phyloP scores from a whole-genome alignment of 2,797 vertebrate species.

The Moxostoma hubbsi region DNA sequence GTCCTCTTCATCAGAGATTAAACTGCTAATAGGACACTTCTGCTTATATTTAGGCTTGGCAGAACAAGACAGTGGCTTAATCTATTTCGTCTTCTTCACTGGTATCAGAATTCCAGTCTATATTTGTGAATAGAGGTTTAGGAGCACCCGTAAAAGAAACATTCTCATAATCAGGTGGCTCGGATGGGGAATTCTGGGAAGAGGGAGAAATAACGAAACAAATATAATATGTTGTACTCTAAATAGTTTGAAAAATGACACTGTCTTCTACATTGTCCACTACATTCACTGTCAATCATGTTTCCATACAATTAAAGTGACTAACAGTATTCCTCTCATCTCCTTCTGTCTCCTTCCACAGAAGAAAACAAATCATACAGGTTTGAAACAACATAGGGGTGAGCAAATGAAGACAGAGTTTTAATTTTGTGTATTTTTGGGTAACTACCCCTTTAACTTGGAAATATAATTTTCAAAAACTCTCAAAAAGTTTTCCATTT shows the following conservation, averaged over 20 bases:
- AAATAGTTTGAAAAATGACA: background rate
- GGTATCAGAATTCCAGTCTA: conserved; percentile 46
- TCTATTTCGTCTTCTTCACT: conserved; percentile 49
- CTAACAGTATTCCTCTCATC: too few relatives aligned
- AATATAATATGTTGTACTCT: background rate
- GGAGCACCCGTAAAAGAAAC: conserved; percentile 7
- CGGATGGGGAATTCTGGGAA: conserved; percentile 8
- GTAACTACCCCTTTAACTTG: too few relatives aligned
- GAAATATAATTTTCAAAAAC: too few relatives aligned
- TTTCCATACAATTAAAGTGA: too few relatives aligned
- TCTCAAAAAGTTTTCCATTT: too few relatives aligned
- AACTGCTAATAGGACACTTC: background rate
- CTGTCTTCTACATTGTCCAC: background rate
- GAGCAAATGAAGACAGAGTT: too few relatives aligned
- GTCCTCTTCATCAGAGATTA: conserved; percentile 38
- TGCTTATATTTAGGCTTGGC: conserved; percentile 11
- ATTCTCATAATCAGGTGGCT: conserved; percentile 51
- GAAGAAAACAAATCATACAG: too few relatives aligned
- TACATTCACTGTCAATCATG: background rate
- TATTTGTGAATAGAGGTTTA: conserved; percentile 18
- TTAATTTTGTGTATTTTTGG: too few relatives aligned
- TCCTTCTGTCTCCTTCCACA: too few relatives aligned
- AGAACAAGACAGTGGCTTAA: conserved; percentile 22
- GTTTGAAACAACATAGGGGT: too few relatives aligned
- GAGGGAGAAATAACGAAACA: background rate